Evolutionary conservation across 2,797 vertebrate species (phyloP).

Genomic region (Sardinella longiceps): DNA sequence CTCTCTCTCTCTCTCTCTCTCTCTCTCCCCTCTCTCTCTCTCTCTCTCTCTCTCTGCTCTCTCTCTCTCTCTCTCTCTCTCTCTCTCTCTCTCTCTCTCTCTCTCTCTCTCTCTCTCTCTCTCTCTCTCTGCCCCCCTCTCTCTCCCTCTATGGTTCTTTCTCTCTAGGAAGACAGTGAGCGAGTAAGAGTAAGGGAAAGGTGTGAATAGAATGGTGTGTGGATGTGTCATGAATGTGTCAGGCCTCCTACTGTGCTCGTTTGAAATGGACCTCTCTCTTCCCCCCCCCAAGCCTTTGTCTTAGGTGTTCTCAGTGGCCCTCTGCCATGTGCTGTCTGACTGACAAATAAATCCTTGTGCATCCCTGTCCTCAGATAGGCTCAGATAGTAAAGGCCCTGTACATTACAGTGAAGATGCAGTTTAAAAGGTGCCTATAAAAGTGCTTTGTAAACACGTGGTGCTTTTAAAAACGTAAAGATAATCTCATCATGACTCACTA

Average conservation of each 20-base stretch:
- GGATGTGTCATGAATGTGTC: neutral
- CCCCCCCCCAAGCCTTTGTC: neutral
- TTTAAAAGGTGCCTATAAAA: no score
- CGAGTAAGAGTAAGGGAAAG: neutral
- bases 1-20: neutral
- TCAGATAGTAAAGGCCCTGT: neutral
- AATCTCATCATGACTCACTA: no score
- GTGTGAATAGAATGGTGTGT: constrained; percentile 10
- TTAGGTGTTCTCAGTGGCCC: neutral
- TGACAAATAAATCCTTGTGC: neutral
- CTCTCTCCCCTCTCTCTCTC: neutral
- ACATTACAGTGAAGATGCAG: no score
- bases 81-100: neutral
- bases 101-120: neutral
- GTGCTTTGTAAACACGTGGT: no score
- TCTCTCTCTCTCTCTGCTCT: no score
- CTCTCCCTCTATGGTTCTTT: neutral
- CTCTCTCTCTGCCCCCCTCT: neutral
- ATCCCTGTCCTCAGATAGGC: neutral
- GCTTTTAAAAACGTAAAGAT: no score
- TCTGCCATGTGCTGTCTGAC: neutral
- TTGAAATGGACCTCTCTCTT: neutral
- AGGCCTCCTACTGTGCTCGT: neutral
- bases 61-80: neutral
- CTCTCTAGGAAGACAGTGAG: neutral